These are phyloP conservation scores for Leucopsar rothschildi DNA, from an alignment of 2,113 vertebrate species.

Conservation along the genomic window DNA sequence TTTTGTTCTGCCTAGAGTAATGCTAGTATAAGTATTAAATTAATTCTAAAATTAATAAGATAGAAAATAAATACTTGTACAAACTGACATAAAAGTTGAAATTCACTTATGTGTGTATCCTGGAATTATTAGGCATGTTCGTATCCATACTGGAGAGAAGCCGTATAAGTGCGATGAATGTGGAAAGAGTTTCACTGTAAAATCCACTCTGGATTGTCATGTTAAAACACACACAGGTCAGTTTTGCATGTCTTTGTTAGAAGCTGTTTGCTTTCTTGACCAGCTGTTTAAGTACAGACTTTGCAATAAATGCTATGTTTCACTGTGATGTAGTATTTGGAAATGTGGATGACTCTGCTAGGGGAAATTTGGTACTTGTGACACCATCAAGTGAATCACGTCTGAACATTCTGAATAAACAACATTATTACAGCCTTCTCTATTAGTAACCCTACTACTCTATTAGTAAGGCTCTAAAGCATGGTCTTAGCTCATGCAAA, in stretches of 20 bases:
- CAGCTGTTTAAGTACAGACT: neutral
- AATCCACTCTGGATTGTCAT: constrained; percentile 91
- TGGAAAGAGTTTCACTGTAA: constrained; percentile 92
- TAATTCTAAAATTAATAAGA: neutral
- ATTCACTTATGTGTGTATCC: neutral
- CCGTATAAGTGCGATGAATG: constrained; percentile 90
- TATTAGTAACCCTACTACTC: neutral
- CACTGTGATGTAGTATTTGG: neutral
- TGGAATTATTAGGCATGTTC: constrained; percentile 78
- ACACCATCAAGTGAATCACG: neutral
- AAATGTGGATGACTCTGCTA: neutral
- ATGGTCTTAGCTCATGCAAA: neutral
- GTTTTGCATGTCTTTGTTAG: neutral
- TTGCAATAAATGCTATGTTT: neutral
- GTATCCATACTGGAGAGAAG: constrained; percentile 90
- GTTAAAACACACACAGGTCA: constrained; percentile 90
- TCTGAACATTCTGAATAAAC: neutral
- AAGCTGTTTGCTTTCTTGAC: neutral
- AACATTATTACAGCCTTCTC: neutral
- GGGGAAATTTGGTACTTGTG: neutral
- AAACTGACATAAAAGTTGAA: neutral
- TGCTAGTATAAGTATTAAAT: neutral
- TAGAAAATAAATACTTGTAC: neutral
- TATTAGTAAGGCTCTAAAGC: neutral
- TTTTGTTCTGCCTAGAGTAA: neutral